phyloP scores from a whole-genome alignment of 2,797 vertebrate genomes.

The Malurus splendens region DNA sequence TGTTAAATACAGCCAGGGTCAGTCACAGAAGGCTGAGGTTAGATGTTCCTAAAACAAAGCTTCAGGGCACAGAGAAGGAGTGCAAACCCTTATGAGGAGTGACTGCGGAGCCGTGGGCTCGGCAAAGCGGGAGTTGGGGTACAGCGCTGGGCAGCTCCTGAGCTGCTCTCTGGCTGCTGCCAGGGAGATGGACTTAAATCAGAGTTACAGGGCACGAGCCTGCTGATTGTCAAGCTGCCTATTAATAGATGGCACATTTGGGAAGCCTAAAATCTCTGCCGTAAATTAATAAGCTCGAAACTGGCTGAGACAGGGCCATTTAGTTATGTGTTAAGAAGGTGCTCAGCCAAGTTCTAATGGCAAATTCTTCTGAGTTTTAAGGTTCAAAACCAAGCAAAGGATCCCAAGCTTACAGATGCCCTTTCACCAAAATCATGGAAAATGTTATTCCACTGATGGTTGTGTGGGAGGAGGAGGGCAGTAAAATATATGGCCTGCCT shows the following conservation, averaged over 20 bases:
- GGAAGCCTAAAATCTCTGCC: not conserved
- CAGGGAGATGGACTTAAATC: not conserved
- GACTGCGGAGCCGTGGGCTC: not conserved
- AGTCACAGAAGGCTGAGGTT: constrained; percentile 6
- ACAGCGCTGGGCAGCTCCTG: rapidly evolving
- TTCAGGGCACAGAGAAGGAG: not conserved
- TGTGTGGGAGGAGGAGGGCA: not conserved
- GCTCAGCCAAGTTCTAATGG: not conserved
- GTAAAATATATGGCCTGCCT: rapidly evolving
- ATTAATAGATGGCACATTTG: not conserved
- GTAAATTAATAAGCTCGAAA: not conserved
- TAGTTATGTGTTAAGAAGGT: not conserved
- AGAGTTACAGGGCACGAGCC: not conserved
- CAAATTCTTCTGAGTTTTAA: not conserved
- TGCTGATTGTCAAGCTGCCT: not conserved
- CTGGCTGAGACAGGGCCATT: not conserved
- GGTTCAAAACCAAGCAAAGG: not conserved
- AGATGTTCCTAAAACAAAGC: constrained; percentile 13
- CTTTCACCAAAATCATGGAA: not conserved
- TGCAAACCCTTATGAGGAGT: not conserved
- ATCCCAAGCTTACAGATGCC: not conserved
- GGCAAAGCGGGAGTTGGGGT: not conserved
- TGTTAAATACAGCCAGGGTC: constrained; percentile 42
- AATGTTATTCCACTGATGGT: not conserved
- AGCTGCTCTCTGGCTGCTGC: rapidly evolving